Evolutionary conservation across 30 jellyfish, hydroid and myxozoan species (phyloP).

Genomic region (Haliclystus octoradiatus): DNA sequence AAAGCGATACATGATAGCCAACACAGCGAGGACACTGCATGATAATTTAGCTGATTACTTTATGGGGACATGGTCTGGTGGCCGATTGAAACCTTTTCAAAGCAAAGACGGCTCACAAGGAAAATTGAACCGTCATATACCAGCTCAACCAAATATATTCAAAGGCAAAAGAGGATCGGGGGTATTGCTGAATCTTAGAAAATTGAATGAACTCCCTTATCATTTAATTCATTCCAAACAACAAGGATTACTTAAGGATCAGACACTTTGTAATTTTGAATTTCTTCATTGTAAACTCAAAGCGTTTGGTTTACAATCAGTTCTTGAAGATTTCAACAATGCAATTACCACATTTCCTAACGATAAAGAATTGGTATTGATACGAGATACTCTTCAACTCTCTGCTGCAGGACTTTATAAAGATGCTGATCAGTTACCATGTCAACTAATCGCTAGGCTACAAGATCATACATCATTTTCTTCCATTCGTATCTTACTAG

Average conservation of each 20-base stretch:
- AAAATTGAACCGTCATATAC: slow-evolving; percentile 55
- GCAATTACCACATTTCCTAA: slow-evolving; percentile 28
- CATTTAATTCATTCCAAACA: slow-evolving; percentile 30
- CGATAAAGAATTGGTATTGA: slow-evolving; percentile 41
- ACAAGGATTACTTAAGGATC: slow-evolving; percentile 23
- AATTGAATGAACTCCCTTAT: slow-evolving; percentile 68
- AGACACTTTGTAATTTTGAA: slow-evolving; percentile 44
- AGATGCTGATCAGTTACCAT: slow-evolving; percentile 59
- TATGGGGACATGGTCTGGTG: slow-evolving; percentile 66
- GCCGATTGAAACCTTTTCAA: slow-evolving; percentile 42
- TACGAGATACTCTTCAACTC: slow-evolving; percentile 47
- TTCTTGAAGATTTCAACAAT: slow-evolving; percentile 48
- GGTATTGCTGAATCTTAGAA: slow-evolving; percentile 39
- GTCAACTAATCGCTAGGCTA: slow-evolving; percentile 49
- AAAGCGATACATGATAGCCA: slow-evolving; percentile 40
- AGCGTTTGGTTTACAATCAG: slow-evolving; percentile 41
- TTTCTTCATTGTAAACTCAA: slow-evolving; percentile 41
- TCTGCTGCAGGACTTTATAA: slow-evolving; percentile 26
- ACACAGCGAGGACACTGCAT: slow-evolving; percentile 19
- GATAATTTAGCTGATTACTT: slow-evolving; percentile 41
- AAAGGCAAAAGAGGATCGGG: slow-evolving; percentile 15
- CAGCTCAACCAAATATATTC: slow-evolving; percentile 70
- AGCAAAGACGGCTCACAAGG: slow-evolving; percentile 35
- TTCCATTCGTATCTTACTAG: slow-evolving; percentile 12
- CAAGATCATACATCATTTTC: slow-evolving; percentile 9